Conservation (phyloP, 2,797 vertebrate species). For the Psittacula echo region DNA sequence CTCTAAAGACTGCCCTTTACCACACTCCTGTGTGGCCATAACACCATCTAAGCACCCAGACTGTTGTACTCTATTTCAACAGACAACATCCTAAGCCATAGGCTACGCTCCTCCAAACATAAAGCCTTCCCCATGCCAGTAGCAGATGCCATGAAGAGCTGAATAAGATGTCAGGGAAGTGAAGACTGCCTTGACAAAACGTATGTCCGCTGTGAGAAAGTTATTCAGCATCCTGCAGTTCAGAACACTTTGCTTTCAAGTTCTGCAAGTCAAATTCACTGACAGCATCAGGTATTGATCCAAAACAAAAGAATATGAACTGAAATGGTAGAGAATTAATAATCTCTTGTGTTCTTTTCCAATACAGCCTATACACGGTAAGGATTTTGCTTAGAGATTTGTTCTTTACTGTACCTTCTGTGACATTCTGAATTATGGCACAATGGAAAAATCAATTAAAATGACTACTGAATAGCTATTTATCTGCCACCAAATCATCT, state of each 20-base stretch:
- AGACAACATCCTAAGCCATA: neutral
- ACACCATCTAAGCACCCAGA: neutral
- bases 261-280: constrained; percentile 16
- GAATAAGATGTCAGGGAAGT: neutral
- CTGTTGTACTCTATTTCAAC: neutral
- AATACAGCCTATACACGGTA: neutral
- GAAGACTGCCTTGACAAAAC: neutral
- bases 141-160: neutral
- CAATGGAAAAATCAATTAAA: constrained; percentile 63
- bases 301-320: constrained; percentile 8
- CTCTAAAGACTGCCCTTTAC: neutral
- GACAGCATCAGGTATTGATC: neutral
- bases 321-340: neutral
- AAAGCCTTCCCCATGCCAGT: neutral
- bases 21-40: neutral
- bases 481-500: constrained; percentile 36
- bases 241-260: neutral
- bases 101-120: neutral
- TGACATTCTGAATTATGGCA: constrained; percentile 29
- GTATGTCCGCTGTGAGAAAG: neutral
- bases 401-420: neutral
- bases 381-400: constrained; percentile 50
- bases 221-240: constrained; percentile 1
- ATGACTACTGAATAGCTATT: constrained; percentile 39
- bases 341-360: neutral